Conservation (phyloP, 2,113 vertebrate species). For the Struthidea cinerea region DNA sequence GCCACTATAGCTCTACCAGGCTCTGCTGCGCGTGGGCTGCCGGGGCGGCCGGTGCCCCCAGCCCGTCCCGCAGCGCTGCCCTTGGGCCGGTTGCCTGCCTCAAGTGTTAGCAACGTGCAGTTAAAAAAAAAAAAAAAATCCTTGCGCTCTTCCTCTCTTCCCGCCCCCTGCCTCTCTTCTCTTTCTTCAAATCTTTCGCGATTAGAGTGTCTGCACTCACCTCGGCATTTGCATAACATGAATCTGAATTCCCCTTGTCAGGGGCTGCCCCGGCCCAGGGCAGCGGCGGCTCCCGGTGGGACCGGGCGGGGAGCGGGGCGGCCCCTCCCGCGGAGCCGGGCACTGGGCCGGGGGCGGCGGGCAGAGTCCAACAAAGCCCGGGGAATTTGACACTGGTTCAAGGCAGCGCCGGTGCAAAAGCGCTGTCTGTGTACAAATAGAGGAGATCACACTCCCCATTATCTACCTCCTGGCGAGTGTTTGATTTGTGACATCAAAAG, state of each 20-base stretch:
- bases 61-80: neutral
- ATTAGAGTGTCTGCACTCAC: neutral
- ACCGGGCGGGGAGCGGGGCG: neutral
- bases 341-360: neutral
- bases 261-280: neutral
- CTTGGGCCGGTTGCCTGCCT: neutral
- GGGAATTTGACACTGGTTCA: neutral
- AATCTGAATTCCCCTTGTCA: neutral
- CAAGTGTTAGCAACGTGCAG: neutral
- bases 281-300: neutral
- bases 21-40: neutral
- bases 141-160: neutral
- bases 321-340: neutral
- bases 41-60: neutral
- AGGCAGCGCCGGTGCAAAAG: neutral
- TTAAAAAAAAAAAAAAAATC: neutral
- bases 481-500: constrained; percentile 62
- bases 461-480: constrained; percentile 51
- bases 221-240: neutral
- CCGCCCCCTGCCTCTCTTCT: neutral
- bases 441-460: constrained; percentile 64
- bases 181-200: neutral
- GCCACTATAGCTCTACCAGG: neutral
- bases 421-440: constrained; percentile 35
- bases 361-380: neutral